phyloP scores from a whole-genome alignment of 2,888 invertebrate genomes.

The Leucoma salicis region DNA sequence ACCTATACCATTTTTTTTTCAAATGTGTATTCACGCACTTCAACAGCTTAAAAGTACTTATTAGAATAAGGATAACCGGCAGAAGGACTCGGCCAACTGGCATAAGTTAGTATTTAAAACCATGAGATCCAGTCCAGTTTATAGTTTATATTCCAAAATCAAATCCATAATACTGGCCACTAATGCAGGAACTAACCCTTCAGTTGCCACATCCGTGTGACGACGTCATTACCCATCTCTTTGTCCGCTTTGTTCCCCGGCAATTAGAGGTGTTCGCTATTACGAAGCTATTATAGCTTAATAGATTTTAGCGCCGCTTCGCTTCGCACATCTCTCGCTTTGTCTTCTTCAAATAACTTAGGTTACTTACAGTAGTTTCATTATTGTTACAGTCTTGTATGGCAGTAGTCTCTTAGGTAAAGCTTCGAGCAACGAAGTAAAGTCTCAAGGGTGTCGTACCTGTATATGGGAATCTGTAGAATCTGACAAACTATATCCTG shows the following conservation, averaged over 20 bases:
- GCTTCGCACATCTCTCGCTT: constrained; percentile 34
- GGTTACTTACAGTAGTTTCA: constrained; percentile 20
- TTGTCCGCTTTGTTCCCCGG: constrained; percentile 61
- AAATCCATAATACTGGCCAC: not conserved
- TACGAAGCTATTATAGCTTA: constrained; percentile 54
- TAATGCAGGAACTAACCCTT: constrained; percentile 13
- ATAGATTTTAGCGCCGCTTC: constrained; percentile 57
- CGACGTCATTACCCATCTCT: constrained; percentile 58
- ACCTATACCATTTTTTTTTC: no score
- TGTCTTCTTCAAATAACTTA: constrained; percentile 53
- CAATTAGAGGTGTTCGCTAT: constrained; percentile 46
- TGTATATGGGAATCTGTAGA: not conserved
- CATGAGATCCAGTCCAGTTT: no score
- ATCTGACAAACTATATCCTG: not conserved
- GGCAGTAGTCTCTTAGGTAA: constrained; percentile 1
- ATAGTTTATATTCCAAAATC: no score
- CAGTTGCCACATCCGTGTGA: constrained; percentile 22
- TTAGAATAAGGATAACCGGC: no score
- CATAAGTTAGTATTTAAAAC: no score
- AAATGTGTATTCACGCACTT: no score
- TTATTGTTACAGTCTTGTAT: constrained; percentile 11
- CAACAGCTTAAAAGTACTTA: no score
- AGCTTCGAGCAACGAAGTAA: not conserved
- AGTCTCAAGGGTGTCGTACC: not conserved
- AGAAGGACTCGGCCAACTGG: no score